A percentile compares a stretch with the other conserved stretches of the same genome.
phyloP scores from a whole-genome alignment of 30 jellyfish, hydroid and myxozoan genomes.

The Mastigias papua region DNA sequence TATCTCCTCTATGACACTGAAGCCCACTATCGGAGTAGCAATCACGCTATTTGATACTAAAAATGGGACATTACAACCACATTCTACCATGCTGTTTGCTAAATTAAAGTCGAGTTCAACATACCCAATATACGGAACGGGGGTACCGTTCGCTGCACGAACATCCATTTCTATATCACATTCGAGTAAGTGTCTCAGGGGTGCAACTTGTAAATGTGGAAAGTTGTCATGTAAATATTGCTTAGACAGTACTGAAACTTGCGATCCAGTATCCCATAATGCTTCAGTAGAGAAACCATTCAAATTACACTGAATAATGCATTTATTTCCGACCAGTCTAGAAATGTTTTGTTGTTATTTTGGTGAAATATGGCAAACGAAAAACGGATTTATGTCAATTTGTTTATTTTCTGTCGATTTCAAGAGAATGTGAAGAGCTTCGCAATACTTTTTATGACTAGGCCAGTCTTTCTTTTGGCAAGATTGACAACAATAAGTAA shows the following conservation, averaged over 20 bases:
- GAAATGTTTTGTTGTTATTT: slow-evolving; percentile 37
- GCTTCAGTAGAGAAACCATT: slow-evolving; percentile 35
- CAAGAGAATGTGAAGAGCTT: slow-evolving; percentile 23
- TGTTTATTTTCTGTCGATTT: background rate
- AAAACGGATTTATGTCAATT: slow-evolving; percentile 1
- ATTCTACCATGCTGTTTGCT: slow-evolving; percentile 28
- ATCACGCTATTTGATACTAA: slow-evolving; percentile 39
- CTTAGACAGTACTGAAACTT: slow-evolving; percentile 64
- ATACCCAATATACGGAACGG: slow-evolving; percentile 60
- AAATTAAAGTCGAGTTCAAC: slow-evolving; percentile 48
- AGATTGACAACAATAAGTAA: slow-evolving; percentile 52
- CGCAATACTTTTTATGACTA: slow-evolving; percentile 49
- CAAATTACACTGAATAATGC: slow-evolving; percentile 59
- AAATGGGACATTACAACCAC: slow-evolving; percentile 53
- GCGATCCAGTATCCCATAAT: slow-evolving; percentile 79
- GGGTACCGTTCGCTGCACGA: slow-evolving; percentile 60
- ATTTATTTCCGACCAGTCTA: slow-evolving; percentile 66
- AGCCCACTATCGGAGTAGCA: slow-evolving; percentile 68
- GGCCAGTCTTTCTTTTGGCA: slow-evolving; percentile 75
- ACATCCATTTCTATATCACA: slow-evolving; percentile 19
- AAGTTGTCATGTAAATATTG: slow-evolving; percentile 16
- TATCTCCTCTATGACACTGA: slow-evolving; percentile 64
- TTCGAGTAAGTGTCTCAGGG: slow-evolving; percentile 32
- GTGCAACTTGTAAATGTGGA: slow-evolving; percentile 14
- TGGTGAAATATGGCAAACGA: slow-evolving; percentile 66